Evolutionary conservation across 1,140 invertebrate species (phyloP).

Genomic region (Adoxophyes honmai): DNA sequence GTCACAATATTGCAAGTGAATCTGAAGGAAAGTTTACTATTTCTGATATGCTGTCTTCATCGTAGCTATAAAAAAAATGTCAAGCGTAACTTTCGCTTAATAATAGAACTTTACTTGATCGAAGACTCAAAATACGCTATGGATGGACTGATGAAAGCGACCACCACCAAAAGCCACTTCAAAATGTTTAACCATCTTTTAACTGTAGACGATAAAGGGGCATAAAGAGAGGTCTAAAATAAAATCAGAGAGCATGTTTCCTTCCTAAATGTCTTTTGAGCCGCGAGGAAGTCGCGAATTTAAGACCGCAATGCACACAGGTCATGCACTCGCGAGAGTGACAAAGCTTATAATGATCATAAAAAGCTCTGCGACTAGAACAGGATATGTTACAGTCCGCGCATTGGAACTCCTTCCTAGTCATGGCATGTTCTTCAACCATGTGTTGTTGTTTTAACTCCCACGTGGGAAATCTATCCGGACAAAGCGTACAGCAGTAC

Average conservation of each 20-base stretch:
- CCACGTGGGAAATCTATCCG: constrained; percentile 10
- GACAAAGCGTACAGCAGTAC: constrained; percentile 6
- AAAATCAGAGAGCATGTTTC: not conserved
- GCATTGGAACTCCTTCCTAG: constrained; percentile 6
- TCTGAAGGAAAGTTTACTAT: no score
- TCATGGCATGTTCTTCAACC: not conserved
- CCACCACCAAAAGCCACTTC: no score
- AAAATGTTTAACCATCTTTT: no score
- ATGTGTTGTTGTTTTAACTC: constrained; percentile 11
- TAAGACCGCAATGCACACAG: constrained; percentile 13
- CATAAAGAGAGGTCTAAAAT: no score
- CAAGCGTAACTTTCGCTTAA: no score
- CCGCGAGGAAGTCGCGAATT: not conserved
- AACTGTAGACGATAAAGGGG: no score
- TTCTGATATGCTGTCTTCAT: no score
- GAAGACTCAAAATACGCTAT: no score
- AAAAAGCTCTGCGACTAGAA: not conserved
- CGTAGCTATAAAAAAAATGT: no score
- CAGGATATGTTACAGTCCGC: not conserved
- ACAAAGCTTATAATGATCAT: constrained; percentile 15
- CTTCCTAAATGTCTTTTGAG: constrained; percentile 13
- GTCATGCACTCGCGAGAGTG: not conserved
- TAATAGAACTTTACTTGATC: no score
- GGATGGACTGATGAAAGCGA: no score
- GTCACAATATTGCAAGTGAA: no score